Conservation (phyloP, 92 coral and sea anemone species). For the Heliopora coerulea region DNA sequence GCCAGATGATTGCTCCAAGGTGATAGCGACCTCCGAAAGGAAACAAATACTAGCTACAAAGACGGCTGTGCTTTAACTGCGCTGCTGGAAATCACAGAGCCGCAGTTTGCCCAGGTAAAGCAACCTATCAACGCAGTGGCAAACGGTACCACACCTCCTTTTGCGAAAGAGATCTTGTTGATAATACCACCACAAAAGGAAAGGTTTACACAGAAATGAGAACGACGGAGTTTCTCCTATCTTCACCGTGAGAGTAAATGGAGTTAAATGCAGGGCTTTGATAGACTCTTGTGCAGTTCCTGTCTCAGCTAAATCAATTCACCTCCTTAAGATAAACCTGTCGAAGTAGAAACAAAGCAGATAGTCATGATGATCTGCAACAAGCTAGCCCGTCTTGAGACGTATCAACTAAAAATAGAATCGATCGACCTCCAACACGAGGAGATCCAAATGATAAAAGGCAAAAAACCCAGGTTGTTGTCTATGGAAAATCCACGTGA, state of each 20-base stretch:
- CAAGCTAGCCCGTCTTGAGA: slow-evolving; percentile 8
- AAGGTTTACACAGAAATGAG: neutral
- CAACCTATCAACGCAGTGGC: neutral
- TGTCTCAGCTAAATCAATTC: slow-evolving; percentile 1
- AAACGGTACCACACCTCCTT: slow-evolving; percentile 22
- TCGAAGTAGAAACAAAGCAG: slow-evolving; percentile 12
- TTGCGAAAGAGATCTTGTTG: slow-evolving; percentile 6
- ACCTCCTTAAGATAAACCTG: slow-evolving; percentile 22
- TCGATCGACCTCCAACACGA: slow-evolving; percentile 3
- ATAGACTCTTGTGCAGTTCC: slow-evolving; percentile 26
- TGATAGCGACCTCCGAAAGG: neutral
- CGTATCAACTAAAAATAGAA: slow-evolving; percentile 25
- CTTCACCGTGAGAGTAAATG: neutral
- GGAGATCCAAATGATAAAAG: slow-evolving; percentile 5
- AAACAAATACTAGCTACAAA: slow-evolving; percentile 2
- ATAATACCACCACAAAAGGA: neutral
- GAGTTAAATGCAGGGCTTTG: neutral
- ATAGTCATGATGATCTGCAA: slow-evolving; percentile 21
- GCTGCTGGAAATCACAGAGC: slow-evolving; percentile 20
- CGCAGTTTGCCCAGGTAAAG: neutral
- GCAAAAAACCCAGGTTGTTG: slow-evolving; percentile 20
- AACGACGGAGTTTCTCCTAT: slow-evolving; percentile 10
- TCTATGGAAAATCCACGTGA: slow-evolving; percentile 6
- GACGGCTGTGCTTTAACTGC: slow-evolving; percentile 17
- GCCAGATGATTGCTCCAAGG: slow-evolving; percentile 3